Conservation (phyloP, 2,797 vertebrate species). For the Sebastes minor region DNA sequence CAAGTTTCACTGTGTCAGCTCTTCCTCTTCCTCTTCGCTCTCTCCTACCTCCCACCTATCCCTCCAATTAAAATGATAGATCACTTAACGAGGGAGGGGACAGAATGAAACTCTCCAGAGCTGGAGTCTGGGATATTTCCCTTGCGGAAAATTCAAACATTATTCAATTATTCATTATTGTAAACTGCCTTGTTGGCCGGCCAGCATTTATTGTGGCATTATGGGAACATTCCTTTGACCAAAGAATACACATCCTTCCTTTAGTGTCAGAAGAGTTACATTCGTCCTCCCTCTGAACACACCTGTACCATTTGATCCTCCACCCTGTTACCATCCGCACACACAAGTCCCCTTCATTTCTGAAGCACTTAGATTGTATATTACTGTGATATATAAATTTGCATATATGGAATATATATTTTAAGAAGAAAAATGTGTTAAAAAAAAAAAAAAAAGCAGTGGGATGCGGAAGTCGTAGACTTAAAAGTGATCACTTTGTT, state of each 20-base stretch:
- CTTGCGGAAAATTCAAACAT: slow-evolving; percentile 46
- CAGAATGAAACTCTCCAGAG: slow-evolving; percentile 61
- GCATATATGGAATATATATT: slow-evolving; percentile 85
- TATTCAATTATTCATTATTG: slow-evolving; percentile 58
- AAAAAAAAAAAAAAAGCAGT: slow-evolving; percentile 68
- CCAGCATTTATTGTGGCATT: slow-evolving; percentile 72
- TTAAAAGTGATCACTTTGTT: slow-evolving; percentile 66
- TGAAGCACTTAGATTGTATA: slow-evolving; percentile 87
- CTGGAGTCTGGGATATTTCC: slow-evolving; percentile 48
- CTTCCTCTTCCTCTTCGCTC: slow-evolving; percentile 53
- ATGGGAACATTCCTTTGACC: slow-evolving; percentile 79
- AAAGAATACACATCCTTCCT: slow-evolving; percentile 76
- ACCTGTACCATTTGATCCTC: slow-evolving; percentile 31
- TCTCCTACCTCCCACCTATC: slow-evolving; percentile 67
- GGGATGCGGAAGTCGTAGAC: slow-evolving; percentile 58
- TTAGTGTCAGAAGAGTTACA: slow-evolving; percentile 55
- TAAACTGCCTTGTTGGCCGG: slow-evolving; percentile 66
- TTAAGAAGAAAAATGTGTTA: slow-evolving; percentile 80
- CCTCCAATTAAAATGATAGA: slow-evolving; percentile 40
- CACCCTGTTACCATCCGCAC: slow-evolving; percentile 50
- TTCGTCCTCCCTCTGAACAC: slow-evolving; percentile 50
- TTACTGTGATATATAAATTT: slow-evolving; percentile 86
- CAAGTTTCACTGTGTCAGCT: slow-evolving; percentile 76
- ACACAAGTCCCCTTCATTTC: slow-evolving; percentile 68
- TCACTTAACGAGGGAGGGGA: slow-evolving; percentile 57